Base-by-base conservation (phyloP, 2,888 invertebrate genomes). In the Anorthoa munda region DNA sequence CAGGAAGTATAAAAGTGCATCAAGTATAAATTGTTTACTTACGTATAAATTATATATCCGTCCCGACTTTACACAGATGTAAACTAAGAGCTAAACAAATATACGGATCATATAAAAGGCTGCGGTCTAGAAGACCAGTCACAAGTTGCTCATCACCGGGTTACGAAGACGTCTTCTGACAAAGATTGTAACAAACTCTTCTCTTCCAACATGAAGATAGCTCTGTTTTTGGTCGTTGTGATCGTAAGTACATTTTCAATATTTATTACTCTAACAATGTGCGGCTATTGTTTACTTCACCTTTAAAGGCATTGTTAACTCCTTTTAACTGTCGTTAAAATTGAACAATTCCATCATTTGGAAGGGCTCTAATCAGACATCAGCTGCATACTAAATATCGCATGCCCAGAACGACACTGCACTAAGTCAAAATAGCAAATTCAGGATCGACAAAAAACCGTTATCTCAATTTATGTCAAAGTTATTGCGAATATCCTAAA, bases 101-200 rank as follows among this genome's bases (percentile, higher is more conserved):
- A 75, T n/a, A 48, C 51, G 23, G 23, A 58, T 53, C 58, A 23
- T 75, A 75, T 77, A 75, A 77, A 75, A 75, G 46, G 23, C 78
- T 69, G 50, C 18, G 21, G 21, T 77, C 4, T 68, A 26, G 45
- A 15, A 21, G 18, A 11, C 12, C 53, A 23, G 12, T 59, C 48
- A 70, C 70, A 48, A 39, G n/a, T 77, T 48, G n/a, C 51, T 77
- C 68, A n/a, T 46, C 68, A 46, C 13, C 51, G 21, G 3, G 17
- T 21, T 21, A 45, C 72, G 18, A 77, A 73, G 26, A 48, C 18
- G 23, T 77, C 15, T n/a, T 58, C n/a, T 45, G 13, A 39, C n/a
- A 39, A 46, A 50, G 15, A 66, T 65, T 23, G 11, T 50, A 50
- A 51, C 18, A 74, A 68, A 46, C n/a, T 23, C 31, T 46, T 39